Conservation (phyloP, 2,888 invertebrate species). For the Chelonus formosanus region DNA sequence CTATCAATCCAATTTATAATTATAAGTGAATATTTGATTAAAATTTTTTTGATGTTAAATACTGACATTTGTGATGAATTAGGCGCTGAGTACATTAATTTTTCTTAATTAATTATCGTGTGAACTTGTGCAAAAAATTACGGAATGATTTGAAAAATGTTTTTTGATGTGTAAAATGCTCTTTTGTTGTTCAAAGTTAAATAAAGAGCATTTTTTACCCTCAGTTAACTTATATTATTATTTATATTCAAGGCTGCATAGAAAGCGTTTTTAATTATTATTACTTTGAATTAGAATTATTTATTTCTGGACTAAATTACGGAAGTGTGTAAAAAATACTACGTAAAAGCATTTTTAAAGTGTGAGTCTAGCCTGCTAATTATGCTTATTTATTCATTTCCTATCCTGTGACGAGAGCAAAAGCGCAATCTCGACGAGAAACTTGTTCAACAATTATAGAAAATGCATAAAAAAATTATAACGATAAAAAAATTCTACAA, state of each 20-base stretch:
- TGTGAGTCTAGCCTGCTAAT: not conserved
- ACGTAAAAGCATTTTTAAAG: conserved; percentile 19
- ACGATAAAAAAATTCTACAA: not conserved
- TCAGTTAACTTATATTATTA: no score
- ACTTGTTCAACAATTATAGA: conserved; percentile 2
- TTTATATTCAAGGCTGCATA: conserved; percentile 6
- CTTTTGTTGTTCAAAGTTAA: not conserved
- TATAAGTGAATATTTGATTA: no score
- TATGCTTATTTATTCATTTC: not conserved
- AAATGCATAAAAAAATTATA: conserved; percentile 4
- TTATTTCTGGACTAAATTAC: conserved; percentile 32
- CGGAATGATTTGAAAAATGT: not conserved
- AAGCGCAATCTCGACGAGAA: conserved; percentile 26
- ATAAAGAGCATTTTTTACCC: not conserved
- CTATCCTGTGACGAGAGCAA: conserved; percentile 29
- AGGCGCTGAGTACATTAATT: not conserved
- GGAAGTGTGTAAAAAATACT: conserved; percentile 51
- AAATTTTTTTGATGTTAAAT: not conserved
- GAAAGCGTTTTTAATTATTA: conserved; percentile 10
- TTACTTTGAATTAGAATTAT: not conserved
- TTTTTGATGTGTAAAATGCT: not conserved
- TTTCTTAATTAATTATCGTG: not conserved
- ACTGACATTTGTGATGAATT: not conserved
- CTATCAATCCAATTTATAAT: no score
- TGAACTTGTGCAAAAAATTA: conserved; percentile 8